Conservation (phyloP, 2,888 invertebrate species). For the Thymelicus sylvestris region DNA sequence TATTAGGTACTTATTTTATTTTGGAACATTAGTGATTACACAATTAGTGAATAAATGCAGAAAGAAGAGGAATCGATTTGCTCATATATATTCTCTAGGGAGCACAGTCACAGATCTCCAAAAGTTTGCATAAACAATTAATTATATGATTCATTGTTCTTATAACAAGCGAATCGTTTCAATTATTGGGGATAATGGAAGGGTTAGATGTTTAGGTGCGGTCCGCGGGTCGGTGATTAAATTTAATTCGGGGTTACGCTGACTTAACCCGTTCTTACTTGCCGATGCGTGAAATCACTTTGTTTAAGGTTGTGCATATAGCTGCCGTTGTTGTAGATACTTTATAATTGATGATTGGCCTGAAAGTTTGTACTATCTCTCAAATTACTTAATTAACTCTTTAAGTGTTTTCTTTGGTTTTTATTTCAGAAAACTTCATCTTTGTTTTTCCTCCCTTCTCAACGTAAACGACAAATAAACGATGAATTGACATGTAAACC, state of each 20-base stretch:
- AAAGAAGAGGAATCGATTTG: not conserved
- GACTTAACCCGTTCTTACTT: slow-evolving; percentile 67
- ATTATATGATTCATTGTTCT: slow-evolving; percentile 57
- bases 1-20: too few relatives aligned
- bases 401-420: too few relatives aligned
- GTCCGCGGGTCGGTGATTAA: slow-evolving; percentile 67
- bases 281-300: slow-evolving; percentile 82
- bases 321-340: slow-evolving; percentile 48
- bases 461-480: too few relatives aligned
- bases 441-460: too few relatives aligned
- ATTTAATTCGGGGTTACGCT: slow-evolving; percentile 72
- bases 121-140: slow-evolving; percentile 44
- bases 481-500: too few relatives aligned
- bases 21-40: not conserved
- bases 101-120: slow-evolving; percentile 13
- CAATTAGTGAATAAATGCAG: not conserved
- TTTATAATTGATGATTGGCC: not conserved
- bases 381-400: too few relatives aligned
- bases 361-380: too few relatives aligned
- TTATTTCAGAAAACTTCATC: too few relatives aligned
- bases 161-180: slow-evolving; percentile 59
- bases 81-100: slow-evolving; percentile 18
- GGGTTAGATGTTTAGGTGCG: slow-evolving; percentile 68
- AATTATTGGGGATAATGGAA: slow-evolving; percentile 71
- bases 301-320: slow-evolving; percentile 73